A percentile compares a stretch with the other conserved stretches of the same genome.
These are phyloP conservation scores for Heterodera carotae DNA, from an alignment of 1,140 invertebrate species.

Conservation along the genomic window DNA sequence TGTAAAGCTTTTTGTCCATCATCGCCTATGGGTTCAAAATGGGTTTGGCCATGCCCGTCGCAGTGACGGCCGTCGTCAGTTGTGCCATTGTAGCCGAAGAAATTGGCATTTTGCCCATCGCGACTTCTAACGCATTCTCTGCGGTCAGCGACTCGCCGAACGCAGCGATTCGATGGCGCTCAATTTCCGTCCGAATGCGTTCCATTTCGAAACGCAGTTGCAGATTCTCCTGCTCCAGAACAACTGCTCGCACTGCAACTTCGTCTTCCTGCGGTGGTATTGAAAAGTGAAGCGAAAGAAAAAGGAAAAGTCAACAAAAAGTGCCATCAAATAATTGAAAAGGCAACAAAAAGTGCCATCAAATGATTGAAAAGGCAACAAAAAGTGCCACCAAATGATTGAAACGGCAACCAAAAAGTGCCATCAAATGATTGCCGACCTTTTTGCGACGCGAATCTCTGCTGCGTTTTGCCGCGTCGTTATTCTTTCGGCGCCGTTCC, in stretches of 20 bases:
- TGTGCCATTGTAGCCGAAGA: background rate
- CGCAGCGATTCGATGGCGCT: slow-evolving; percentile 60
- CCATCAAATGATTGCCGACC: slow-evolving; percentile 35
- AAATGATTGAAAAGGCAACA: background rate
- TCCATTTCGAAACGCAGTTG: slow-evolving; percentile 73
- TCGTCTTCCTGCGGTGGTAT: slow-evolving; percentile 85
- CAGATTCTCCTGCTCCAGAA: slow-evolving; percentile 80
- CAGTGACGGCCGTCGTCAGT: background rate
- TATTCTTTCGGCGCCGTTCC: slow-evolving; percentile 86
- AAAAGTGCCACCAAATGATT: background rate
- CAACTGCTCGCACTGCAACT: slow-evolving; percentile 82
- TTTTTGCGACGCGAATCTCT: slow-evolving; percentile 83
- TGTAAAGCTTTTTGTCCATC: background rate
- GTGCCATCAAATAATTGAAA: too few relatives aligned
- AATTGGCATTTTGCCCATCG: background rate
- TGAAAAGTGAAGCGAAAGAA: slow-evolving; percentile 12
- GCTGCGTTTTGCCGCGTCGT: slow-evolving; percentile 90
- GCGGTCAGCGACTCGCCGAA: slow-evolving; percentile 4
- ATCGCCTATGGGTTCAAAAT: background rate
- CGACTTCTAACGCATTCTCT: background rate
- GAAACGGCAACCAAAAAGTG: background rate
- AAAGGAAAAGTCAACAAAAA: too few relatives aligned
- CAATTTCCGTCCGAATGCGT: slow-evolving; percentile 71
- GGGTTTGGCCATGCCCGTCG: background rate
- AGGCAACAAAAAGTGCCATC: too few relatives aligned